Evolutionary conservation across 1,140 invertebrate species (phyloP).

Genomic region (Lanistes nyassanus): DNA sequence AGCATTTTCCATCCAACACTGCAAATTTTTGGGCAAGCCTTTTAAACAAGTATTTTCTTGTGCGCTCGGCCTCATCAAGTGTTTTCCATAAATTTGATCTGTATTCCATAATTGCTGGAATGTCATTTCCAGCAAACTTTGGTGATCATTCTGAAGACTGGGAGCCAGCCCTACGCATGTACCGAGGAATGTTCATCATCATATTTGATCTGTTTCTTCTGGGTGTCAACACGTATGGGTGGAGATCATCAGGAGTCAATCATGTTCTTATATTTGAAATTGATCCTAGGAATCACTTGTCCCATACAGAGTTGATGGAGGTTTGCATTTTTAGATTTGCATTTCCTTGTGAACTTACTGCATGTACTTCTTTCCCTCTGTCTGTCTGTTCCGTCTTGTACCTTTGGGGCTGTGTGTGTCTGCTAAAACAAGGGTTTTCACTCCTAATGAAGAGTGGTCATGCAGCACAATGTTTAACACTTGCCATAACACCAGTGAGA

Average conservation of each 20-base stretch:
- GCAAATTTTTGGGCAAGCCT: no score
- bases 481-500: no score
- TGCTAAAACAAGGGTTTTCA: no score
- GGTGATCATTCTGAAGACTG: constrained; percentile 50
- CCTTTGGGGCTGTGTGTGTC: no score
- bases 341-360: no score
- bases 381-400: no score
- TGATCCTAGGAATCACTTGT: constrained; percentile 93
- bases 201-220: constrained; percentile 95
- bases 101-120: background rate
- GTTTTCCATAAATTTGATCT: background rate
- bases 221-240: constrained; percentile 97
- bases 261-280: constrained; percentile 99
- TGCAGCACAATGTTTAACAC: no score
- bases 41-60: no score
- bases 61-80: no score
- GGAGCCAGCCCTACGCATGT: constrained; percentile 74
- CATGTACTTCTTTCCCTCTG: no score
- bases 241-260: constrained; percentile 97
- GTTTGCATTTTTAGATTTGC: constrained; percentile 38
- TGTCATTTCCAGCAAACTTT: constrained; percentile 48
- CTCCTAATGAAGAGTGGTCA: no score
- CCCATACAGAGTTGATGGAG: constrained; percentile 97
- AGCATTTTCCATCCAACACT: no score
- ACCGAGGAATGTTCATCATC: constrained; percentile 91